Percentiles rank a stretch among this genome's conserved stretches.
Conservation (phyloP, 1,140 invertebrate species). For the Pachyrhynchus sulphureomaculatus region DNA sequence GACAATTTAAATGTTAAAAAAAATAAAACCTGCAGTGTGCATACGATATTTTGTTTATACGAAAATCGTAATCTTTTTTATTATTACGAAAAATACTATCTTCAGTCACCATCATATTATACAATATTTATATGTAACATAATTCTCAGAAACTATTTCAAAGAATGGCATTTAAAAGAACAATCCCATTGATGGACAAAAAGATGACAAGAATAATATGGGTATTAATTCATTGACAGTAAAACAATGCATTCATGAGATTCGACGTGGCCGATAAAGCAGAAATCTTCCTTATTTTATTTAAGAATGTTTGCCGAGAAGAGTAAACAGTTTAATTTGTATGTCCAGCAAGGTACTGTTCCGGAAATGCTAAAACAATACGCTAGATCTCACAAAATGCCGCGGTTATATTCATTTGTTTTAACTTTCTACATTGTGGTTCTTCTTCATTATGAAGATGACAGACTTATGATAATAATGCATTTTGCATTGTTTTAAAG, state of each 20-base stretch:
- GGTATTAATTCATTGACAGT: slow-evolving; percentile 35
- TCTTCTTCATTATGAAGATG: slow-evolving; percentile 14
- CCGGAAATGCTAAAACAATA: slow-evolving; percentile 33
- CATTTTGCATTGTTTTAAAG: slow-evolving; percentile 20
- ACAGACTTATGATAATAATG: slow-evolving; percentile 16
- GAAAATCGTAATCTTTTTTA: too few relatives aligned
- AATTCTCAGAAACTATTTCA: too few relatives aligned
- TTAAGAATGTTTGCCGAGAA: slow-evolving; percentile 19
- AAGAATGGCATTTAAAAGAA: not conserved
- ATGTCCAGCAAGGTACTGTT: slow-evolving; percentile 24
- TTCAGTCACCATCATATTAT: too few relatives aligned
- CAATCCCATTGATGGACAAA: slow-evolving; percentile 24
- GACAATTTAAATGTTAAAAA: too few relatives aligned
- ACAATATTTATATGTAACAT: too few relatives aligned
- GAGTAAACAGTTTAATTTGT: slow-evolving; percentile 31
- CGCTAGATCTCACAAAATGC: slow-evolving; percentile 11
- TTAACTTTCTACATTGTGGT: slow-evolving; percentile 25
- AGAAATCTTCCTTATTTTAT: slow-evolving; percentile 33
- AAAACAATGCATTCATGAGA: slow-evolving; percentile 35
- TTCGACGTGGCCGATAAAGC: slow-evolving; percentile 33
- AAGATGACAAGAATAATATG: slow-evolving; percentile 36
- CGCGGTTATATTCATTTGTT: slow-evolving; percentile 3
- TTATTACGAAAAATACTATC: too few relatives aligned
- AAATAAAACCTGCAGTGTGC: too few relatives aligned
- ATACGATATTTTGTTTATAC: too few relatives aligned